A percentile compares a stretch with the other conserved stretches of the same genome.
These are phyloP conservation scores for Mycteria americana DNA, from an alignment of 2,797 vertebrate species.

Conservation along the genomic window DNA sequence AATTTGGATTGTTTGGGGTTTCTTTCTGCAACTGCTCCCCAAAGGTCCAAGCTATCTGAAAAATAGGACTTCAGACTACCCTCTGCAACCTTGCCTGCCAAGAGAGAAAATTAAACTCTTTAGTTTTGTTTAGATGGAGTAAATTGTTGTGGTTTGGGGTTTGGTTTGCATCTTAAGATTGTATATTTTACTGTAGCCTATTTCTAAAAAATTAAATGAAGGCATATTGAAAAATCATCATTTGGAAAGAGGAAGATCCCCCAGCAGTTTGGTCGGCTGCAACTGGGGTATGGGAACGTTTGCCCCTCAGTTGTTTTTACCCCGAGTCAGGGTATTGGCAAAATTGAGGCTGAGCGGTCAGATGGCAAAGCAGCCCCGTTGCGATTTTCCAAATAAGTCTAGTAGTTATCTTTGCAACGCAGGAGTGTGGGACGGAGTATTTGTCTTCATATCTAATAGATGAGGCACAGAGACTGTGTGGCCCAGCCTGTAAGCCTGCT, in stretches of 20 bases:
- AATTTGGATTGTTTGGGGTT: not conserved
- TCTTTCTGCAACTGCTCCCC: not conserved
- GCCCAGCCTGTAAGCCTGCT: not conserved
- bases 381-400: not conserved
- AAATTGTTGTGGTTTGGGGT: not conserved
- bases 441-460: not conserved
- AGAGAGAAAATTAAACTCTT: not conserved
- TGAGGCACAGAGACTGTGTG: not conserved
- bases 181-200: not conserved
- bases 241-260: not conserved
- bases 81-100: not conserved
- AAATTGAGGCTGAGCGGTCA: not conserved
- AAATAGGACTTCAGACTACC: not conserved
- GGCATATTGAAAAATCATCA: not conserved
- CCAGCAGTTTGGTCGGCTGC: not conserved
- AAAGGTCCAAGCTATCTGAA: not conserved
- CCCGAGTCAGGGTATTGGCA: fast-evolving
- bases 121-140: not conserved
- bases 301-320: not conserved
- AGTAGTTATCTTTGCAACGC: not conserved
- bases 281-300: not conserved
- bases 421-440: not conserved
- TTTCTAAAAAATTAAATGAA: not conserved
- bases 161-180: not conserved
- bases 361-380: not conserved